Percentiles rank a stretch among this genome's conserved stretches.
Conservation (phyloP, 2,113 vertebrate species). For the Phalacrocorax brasilianus region DNA sequence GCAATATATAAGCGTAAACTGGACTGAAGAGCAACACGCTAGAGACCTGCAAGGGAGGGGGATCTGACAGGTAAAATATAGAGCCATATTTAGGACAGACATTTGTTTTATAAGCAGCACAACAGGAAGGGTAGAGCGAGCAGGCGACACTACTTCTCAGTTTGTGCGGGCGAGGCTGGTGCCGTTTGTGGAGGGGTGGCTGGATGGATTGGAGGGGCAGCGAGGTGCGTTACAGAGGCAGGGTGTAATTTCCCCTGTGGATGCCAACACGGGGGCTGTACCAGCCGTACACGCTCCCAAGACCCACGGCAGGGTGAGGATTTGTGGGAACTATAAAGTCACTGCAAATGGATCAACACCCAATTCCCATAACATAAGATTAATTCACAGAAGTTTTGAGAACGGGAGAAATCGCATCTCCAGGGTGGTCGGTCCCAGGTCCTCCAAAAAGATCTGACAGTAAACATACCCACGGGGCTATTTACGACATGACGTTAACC, state of each 20-base stretch:
- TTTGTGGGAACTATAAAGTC: not conserved
- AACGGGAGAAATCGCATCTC: not conserved
- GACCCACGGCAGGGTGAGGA: not conserved
- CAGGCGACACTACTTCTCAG: rapidly evolving
- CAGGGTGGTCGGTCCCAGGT: not conserved
- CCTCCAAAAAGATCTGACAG: not conserved
- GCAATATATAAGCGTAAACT: not conserved
- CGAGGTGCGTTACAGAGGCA: not conserved
- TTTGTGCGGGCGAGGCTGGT: not conserved
- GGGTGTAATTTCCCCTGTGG: not conserved
- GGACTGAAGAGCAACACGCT: rapidly evolving
- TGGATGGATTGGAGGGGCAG: not conserved
- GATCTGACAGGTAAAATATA: not conserved
- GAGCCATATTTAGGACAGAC: not conserved
- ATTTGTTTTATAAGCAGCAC: not conserved
- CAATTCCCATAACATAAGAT: not conserved
- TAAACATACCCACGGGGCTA: not conserved
- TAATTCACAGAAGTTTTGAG: not conserved
- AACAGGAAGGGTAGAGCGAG: not conserved
- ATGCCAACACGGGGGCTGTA: not conserved
- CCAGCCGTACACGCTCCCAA: rapidly evolving
- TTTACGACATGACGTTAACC: not conserved
- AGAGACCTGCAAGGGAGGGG: not conserved
- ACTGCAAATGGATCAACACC: not conserved
- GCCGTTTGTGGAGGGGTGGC: not conserved